Evolutionary conservation across 2,113 vertebrate species (phyloP), one percentile per base, ranked within the genome.

Genomic region (Sebastes fasciatus): DNA sequence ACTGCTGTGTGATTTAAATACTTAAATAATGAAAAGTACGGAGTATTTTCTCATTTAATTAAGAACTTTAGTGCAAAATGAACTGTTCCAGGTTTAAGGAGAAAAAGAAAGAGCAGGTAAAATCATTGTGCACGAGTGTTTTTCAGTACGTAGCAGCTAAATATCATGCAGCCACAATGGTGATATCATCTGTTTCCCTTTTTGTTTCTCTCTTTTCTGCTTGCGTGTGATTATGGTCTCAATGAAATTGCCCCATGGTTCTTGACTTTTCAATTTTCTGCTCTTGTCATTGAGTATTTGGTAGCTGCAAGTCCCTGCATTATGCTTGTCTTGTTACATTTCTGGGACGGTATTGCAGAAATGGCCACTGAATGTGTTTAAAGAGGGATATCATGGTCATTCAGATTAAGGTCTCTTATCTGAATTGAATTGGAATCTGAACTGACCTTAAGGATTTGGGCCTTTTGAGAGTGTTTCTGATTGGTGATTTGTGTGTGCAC

Each of bases 401-500:
- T 65, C 64, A 66, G 40, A 69, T 13, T 21, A 14, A 70, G 54
- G 4, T 48, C 23, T 81, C 45, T 8, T 40, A 63, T 71, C 57
- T 74, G 17, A 51, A 45, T 49, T n/a, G 26, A 74, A 48, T 26
- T 21, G 49, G 64, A 68, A 63, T 72, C 57, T 65, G n/a, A 57
- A 17, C 40, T 19, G 45, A 73, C 74, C 49, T 63, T 1, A 49
- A 60, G 55, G 40, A 62, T 70, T 74, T 60, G 61, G 52, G 69
- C 26, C 42, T 48, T n/a, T 64, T 69, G 51, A 62, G 26, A 57
- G 21, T 58, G 62, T 58, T 65, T 75, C 13, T 13, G n/a, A 10
- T 66, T 61, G 54, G 13, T 64, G 49, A 66, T 77, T 63, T 86
- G 34, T 62, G 17, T 61, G 45, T n/a, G 23, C 65, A 72, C 49